Percentiles rank a stretch among this genome's conserved stretches.
phyloP scores from a whole-genome alignment of 2,113 vertebrate genomes.

The Tupaia tana region DNA sequence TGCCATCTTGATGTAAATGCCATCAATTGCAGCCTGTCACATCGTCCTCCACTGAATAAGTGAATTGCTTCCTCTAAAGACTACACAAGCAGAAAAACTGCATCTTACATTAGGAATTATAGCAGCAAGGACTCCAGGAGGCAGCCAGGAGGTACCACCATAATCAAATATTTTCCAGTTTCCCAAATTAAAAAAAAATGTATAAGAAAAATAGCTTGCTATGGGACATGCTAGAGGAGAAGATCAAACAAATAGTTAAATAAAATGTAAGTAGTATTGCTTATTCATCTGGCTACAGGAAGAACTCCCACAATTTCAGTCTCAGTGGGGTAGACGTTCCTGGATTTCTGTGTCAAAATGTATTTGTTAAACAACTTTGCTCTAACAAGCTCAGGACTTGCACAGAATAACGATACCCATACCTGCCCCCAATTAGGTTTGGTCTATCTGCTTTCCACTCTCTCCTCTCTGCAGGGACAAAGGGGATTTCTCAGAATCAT shows the following conservation, averaged over 20 bases:
- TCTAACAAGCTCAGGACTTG: slow-evolving; percentile 28
- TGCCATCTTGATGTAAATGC: slow-evolving; percentile 31
- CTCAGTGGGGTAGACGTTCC: neutral
- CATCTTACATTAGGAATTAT: slow-evolving; percentile 2
- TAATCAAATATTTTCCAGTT: slow-evolving; percentile 44
- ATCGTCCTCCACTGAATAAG: slow-evolving; percentile 1
- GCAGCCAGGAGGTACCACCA: neutral
- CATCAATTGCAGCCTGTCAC: neutral
- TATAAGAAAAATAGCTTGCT: slow-evolving; percentile 4
- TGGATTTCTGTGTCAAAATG: slow-evolving; percentile 47
- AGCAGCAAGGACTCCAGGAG: slow-evolving; percentile 36
- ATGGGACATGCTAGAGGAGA: slow-evolving; percentile 6
- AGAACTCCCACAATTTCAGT: neutral
- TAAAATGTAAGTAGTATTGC: slow-evolving; percentile 5
- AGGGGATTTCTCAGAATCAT: neutral
- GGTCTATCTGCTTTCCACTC: neutral
- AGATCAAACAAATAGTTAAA: slow-evolving; percentile 46
- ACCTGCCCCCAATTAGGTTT: neutral
- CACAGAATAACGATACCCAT: neutral
- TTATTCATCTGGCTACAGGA: slow-evolving; percentile 27
- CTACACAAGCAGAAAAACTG: slow-evolving; percentile 5
- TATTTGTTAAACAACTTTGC: slow-evolving; percentile 9
- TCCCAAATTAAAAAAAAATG: slow-evolving; percentile 12
- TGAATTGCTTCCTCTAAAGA: slow-evolving; percentile 43
- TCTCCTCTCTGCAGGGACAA: neutral